A percentile compares a stretch with the other conserved stretches of the same genome.
phyloP scores from a whole-genome alignment of 2,888 invertebrate species.

The Eupeodes latifasciatus region DNA sequence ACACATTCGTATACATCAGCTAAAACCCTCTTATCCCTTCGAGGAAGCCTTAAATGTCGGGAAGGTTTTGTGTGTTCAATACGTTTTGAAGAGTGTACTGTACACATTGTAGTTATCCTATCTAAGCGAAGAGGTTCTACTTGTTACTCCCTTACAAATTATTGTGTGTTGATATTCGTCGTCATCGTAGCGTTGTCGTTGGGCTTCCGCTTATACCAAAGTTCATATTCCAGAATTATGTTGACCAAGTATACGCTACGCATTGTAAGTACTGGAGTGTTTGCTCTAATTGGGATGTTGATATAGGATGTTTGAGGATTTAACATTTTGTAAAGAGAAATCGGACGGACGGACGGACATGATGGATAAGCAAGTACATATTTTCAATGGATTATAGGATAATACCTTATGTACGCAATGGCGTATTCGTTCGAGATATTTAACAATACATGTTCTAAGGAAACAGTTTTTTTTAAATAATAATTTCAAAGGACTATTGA shows the following conservation, averaged over 20 bases:
- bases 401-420: too few species aligned
- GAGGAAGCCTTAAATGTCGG: not conserved
- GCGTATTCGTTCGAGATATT: too few species aligned
- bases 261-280: slow-evolving; percentile 8
- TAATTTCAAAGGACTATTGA: too few species aligned
- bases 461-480: too few species aligned
- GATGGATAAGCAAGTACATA: too few species aligned
- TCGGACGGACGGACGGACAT: too few species aligned
- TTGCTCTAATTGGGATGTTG: slow-evolving; percentile 15
- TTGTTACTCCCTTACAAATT: not conserved
- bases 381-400: too few species aligned
- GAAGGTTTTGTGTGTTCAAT: not conserved
- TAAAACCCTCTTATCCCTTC: slow-evolving; percentile 4
- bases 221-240: slow-evolving; percentile 19
- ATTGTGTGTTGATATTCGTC: not conserved
- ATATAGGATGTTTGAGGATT: slow-evolving; percentile 11
- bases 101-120: not conserved
- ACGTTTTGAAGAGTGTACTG: not conserved
- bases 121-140: not conserved
- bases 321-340: not conserved
- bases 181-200: too few species aligned
- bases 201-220: slow-evolving; percentile 1
- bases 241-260: slow-evolving; percentile 8
- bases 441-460: too few species aligned
- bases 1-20: not conserved